Evolutionary conservation across 2,888 invertebrate genomes (phyloP), one percentile per base, ranked within the genome.

Genomic region (Notocelia uddmanniana): DNA sequence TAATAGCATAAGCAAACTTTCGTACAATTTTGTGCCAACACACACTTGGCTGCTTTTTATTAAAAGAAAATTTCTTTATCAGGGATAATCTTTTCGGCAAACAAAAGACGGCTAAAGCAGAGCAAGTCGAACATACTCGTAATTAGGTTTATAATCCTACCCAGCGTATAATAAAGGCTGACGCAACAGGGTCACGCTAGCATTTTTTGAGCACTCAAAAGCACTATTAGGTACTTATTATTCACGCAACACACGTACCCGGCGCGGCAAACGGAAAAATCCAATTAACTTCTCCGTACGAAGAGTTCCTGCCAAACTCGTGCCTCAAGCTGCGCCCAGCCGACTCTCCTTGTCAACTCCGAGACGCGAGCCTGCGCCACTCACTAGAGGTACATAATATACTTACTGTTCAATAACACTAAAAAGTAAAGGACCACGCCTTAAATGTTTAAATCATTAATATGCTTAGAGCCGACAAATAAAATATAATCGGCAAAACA

Each of bases 201-300:
- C 57, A 57, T 58, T 48, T 67, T 45, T 62, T 68, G 60, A 72
- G 60, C 62, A 75, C 74, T 75, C 75, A 76, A 78, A n/a, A 88
- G 87, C 85, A 89, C 86, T 88, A 85, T 86, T 85, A 86, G 83
- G 82, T 82, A 84, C 88, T 89, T 87, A 88, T 89, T 90, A 91
- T 90, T 88, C 89, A 89, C 84, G 83, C 87, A 80, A 85, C 83
- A 84, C 89, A 88, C 91, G 89, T 88, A 81, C 85, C 80, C 82
- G 79, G 79, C 87, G 86, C 81, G 87, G 87, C 87, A 90, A 89
- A 91, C 89, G 91, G 90, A 91, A 91, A 91, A 92, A 92, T 91
- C 91, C 91, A 92, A 92, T 92, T 91, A 91, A 91, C 87, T 91
- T 83, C 88, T 90, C 83, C 89, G 88, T 88, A 86, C 87, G 89